These are phyloP conservation scores for Agriopis leucophaearia DNA, from an alignment of 2,888 invertebrate species.

Conservation along the genomic window DNA sequence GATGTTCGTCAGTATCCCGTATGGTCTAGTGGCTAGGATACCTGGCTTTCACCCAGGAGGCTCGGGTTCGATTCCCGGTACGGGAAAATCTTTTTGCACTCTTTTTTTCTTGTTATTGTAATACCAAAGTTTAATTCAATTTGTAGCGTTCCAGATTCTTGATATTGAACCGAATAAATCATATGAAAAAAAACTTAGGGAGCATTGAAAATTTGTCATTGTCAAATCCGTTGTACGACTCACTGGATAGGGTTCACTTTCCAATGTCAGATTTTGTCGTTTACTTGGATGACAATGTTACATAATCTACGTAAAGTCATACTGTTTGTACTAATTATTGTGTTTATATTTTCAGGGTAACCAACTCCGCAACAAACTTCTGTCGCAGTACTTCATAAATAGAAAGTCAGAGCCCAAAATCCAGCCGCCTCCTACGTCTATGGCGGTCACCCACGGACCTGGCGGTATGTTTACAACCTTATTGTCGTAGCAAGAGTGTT, in stretches of 20 bases:
- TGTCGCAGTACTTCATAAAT: conserved; percentile 82
- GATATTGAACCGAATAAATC: no score
- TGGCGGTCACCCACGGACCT: conserved; percentile 92
- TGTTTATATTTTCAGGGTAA: conserved; percentile 68
- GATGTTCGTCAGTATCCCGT: conserved; percentile 51
- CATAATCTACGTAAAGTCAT: no score
- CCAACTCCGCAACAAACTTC: conserved; percentile 78
- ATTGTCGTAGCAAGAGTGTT: conserved; percentile 6
- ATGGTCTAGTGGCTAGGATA: conserved; percentile 91
- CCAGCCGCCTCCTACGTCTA: conserved; percentile 63
- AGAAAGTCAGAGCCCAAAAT: conserved; percentile 80
- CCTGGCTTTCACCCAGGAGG: conserved; percentile 90
- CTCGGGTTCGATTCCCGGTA: conserved; percentile 87
- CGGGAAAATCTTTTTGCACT: conserved; percentile 54
- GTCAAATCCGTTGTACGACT: no score
- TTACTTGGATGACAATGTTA: no score
- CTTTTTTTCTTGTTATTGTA: background rate
- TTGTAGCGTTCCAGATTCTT: no score
- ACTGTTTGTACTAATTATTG: no score
- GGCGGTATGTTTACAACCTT: conserved; percentile 86
- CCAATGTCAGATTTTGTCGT: no score
- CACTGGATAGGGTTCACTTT: no score
- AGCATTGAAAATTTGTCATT: background rate
- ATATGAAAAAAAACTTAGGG: background rate
- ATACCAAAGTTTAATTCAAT: no score